Evolutionary conservation across 2,888 invertebrate species (phyloP), one percentile per base, ranked within the genome.

Genomic region (Melanostoma mellinum): DNA sequence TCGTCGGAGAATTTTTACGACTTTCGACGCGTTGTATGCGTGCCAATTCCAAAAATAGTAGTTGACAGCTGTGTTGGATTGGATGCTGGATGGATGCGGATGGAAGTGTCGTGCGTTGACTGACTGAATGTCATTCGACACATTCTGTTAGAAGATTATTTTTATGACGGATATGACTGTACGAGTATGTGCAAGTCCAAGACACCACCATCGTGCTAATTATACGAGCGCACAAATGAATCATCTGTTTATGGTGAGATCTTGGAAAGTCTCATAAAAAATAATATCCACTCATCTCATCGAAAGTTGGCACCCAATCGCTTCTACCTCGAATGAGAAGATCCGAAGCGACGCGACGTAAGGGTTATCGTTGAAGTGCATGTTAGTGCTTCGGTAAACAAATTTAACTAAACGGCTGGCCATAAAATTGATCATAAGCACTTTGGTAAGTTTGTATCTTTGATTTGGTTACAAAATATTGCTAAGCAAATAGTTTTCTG

Each of bases 1-100:
- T 58, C 61, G 81, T 56, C 72, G 77, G 68, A 55, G 77, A 68
- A 82, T 77, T 82, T 77, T 77, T 61, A 82, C 82, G 82, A 78
- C 68, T 68, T 68, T 68, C 50, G 61, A 76, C 48, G 52, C 55
- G 38, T 40, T 69, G 30, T 30, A 10, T 79, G 32, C 68, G 40
- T 73, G 63, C 32, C 55, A 80, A 65, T 46, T 75, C 80, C 80
- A 65, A 69, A 82, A 78, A 82, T 82, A 82, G 73, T 38, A 63
- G 52, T 48, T 58, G 78, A 78, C 78, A 69, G 69, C 42, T 63
- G 63, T 58, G 63, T 73, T 40, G 68, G 44, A 46, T 4, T 44
- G 38, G 6, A 20, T 20, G 20, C 3, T 44, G 38, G 6, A 20
- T 20, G 20, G 20, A 20, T 20, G 20, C 20, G 20, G 20, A 20